These are phyloP conservation scores for Cyrtorhinus lividipennis DNA, from an alignment of 1,140 invertebrate species.

Conservation along the genomic window DNA sequence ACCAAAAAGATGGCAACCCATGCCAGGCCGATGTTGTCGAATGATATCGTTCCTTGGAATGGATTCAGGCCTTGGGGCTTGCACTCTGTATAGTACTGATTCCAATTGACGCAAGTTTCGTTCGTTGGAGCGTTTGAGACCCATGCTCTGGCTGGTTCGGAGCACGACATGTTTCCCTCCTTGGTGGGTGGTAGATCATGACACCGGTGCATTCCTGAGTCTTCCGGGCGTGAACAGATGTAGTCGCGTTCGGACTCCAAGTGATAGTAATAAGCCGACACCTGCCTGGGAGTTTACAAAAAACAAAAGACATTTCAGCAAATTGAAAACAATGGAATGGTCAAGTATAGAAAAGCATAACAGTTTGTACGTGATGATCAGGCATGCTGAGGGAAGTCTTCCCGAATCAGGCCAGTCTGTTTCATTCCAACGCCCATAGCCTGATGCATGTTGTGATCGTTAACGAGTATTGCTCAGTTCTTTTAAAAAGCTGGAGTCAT, in stretches of 20 bases:
- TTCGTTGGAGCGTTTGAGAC: slow-evolving; percentile 36
- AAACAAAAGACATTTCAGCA: not conserved
- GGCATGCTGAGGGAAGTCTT: not conserved
- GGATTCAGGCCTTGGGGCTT: slow-evolving; percentile 86
- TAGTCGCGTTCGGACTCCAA: slow-evolving; percentile 79
- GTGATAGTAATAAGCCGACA: slow-evolving; percentile 65
- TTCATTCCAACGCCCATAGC: not conserved
- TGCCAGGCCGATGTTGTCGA: slow-evolving; percentile 98
- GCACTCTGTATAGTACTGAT: slow-evolving; percentile 96
- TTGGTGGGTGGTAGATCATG: slow-evolving; percentile 63
- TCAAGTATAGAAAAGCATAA: too few species aligned
- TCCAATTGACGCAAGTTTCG: slow-evolving; percentile 90
- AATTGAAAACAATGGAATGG: not conserved
- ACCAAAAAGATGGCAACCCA: slow-evolving; percentile 99
- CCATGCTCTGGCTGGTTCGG: slow-evolving; percentile 34
- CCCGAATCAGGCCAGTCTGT: not conserved
- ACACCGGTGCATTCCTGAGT: slow-evolving; percentile 91
- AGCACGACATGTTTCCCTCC: slow-evolving; percentile 41
- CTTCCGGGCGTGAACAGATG: slow-evolving; percentile 86
- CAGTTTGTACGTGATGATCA: too few species aligned
- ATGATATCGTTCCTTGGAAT: slow-evolving; percentile 97
- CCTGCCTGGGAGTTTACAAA: slow-evolving; percentile 34
- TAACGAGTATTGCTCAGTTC: too few species aligned
- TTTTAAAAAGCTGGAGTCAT: too few species aligned
- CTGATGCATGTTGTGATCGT: too few species aligned